phyloP scores from a whole-genome alignment of 1,140 invertebrate species.

The Papilio dardanus region DNA sequence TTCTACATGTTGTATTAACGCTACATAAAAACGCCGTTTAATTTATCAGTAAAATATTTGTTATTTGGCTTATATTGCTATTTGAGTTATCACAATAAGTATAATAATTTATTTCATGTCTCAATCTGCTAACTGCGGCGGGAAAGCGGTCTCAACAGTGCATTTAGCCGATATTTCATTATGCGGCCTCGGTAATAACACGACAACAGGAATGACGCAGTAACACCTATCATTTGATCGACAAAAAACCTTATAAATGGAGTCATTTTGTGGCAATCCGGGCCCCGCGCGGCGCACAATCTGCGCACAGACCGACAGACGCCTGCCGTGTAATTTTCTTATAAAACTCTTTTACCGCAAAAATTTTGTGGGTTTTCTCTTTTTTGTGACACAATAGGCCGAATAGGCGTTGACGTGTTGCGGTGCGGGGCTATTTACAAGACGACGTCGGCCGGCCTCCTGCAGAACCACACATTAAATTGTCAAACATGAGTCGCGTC shows the following conservation, averaged over 20 bases:
- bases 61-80: neutral
- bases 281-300: conserved; percentile 69
- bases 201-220: conserved; percentile 65
- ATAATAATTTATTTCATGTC: neutral
- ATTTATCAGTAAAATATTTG: neutral
- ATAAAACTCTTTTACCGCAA: conserved; percentile 76
- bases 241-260: conserved; percentile 71
- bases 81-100: neutral
- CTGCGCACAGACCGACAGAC: conserved; percentile 72
- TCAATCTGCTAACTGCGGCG: neutral
- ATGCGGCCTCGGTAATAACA: conserved; percentile 68
- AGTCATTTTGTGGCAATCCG: conserved; percentile 74
- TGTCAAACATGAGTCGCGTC: conserved; percentile 55
- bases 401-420: conserved; percentile 77
- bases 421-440: conserved; percentile 67
- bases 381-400: conserved; percentile 65
- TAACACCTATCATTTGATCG: conserved; percentile 75
- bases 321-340: conserved; percentile 70
- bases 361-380: conserved; percentile 63
- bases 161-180: conserved; percentile 55
- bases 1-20: neutral
- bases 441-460: conserved; percentile 60
- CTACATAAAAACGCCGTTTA: neutral
- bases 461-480: conserved; percentile 55
- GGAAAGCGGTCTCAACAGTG: conserved; percentile 13